Base-by-base conservation (phyloP, 2,113 vertebrate species). In the Ploceus nigricollis region DNA sequence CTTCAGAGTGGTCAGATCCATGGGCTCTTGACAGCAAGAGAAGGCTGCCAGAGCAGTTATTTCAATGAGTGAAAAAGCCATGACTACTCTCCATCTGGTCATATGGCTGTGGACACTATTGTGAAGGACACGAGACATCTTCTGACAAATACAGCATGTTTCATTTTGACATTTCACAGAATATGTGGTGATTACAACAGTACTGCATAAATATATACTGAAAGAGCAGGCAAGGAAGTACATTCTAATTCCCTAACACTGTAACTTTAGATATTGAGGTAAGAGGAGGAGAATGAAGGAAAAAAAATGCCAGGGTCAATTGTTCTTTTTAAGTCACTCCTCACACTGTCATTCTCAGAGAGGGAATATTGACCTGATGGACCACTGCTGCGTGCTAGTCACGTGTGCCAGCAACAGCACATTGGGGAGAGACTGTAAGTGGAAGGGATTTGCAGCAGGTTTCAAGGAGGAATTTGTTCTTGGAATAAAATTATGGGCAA, bases 301-400 rank as follows among this genome's bases (percentile, higher is more conserved):
- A 47, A 79, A 51, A 76, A 69, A 37, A 11, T 17, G 7, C 7
- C 28, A 39, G 17, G 2, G 10, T 42, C 22, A 54, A 1, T 42
- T 71, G 7, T n/a, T 75, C 10, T 76, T 50, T 35, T 57, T 42
- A 54, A 66, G 15, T 50, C 9, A 63, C 10, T 9, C 44, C 28
- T 64, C 7, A 6, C 16, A 30, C 1, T 61, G 45, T 16, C 20
- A 10, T 40, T 58, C 15, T 71, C 53, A 65, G 42, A 66, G 24
- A 31, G 22, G 33, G 22, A 63, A 15, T 39, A 39, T 0, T 65
- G 39, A 54, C 25, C 42, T 42, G 28, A 20, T 6, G 30, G 39
- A 63, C 11, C 61, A 21, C 15, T 35, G 61, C 39, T 88, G 22
- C 0, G 0, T 18, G 21, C 11, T 44, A 18, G 39, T 57, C 35